These are phyloP conservation scores for Sinella curviseta DNA, from an alignment of 1,140 invertebrate species.

Conservation along the genomic window DNA sequence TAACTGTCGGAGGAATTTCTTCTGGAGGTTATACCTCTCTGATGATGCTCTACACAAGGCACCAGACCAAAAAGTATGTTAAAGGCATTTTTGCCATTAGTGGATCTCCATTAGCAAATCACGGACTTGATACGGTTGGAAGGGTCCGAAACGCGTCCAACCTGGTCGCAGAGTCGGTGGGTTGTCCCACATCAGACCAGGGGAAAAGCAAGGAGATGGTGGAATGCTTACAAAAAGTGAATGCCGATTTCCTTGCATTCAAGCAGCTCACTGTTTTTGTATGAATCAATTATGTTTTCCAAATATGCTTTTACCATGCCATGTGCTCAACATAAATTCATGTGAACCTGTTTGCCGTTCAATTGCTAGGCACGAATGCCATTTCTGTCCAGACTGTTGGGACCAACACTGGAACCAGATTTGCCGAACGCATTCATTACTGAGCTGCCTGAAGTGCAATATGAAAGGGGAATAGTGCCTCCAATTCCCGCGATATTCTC, in stretches of 20 bases:
- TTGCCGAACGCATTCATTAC: slow-evolving; percentile 33
- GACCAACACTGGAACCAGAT: slow-evolving; percentile 33
- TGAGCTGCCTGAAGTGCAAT: slow-evolving; percentile 31
- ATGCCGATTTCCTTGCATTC: neutral
- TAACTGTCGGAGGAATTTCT: neutral
- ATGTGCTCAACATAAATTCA: neutral
- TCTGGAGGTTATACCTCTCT: neutral
- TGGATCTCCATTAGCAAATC: neutral
- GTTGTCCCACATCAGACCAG: neutral
- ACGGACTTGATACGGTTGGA: neutral
- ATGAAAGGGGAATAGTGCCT: neutral
- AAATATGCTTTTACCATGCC: no score
- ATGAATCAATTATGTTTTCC: neutral
- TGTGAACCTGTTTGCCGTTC: neutral
- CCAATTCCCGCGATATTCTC: slow-evolving; percentile 27
- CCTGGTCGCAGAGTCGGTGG: neutral
- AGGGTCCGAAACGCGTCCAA: neutral
- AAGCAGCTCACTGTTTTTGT: neutral
- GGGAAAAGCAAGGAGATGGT: neutral
- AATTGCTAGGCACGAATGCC: neutral
- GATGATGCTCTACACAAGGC: neutral
- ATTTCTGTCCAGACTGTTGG: neutral
- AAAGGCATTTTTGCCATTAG: neutral
- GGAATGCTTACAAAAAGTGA: neutral
- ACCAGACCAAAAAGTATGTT: neutral